These are phyloP conservation scores for Lysandra bellargus DNA, from an alignment of 2,888 invertebrate genomes.

Conservation along the genomic window DNA sequence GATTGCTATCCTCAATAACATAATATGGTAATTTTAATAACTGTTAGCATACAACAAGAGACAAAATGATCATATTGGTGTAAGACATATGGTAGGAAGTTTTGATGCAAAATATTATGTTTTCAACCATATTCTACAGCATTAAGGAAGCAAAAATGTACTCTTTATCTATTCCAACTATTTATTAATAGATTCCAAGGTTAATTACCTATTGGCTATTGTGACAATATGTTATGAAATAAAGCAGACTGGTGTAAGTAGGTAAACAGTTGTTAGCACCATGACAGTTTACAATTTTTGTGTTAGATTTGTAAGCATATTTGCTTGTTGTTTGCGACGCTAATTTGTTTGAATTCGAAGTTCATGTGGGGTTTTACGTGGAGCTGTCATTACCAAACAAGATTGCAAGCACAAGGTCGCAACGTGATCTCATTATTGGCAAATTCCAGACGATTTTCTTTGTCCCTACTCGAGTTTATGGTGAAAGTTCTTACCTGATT, in stretches of 20 bases:
- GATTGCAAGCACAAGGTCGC: slow-evolving; percentile 72
- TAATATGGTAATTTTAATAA: neutral
- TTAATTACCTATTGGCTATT: slow-evolving; percentile 1
- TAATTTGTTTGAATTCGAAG: slow-evolving; percentile 36
- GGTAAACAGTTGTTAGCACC: neutral
- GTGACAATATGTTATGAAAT: slow-evolving; percentile 20
- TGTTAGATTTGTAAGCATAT: neutral
- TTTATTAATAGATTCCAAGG: slow-evolving; percentile 28
- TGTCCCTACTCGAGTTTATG: slow-evolving; percentile 25
- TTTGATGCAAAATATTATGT: slow-evolving; percentile 13
- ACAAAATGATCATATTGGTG: neutral
- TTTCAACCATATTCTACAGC: neutral
- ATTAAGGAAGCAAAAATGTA: slow-evolving; percentile 16
- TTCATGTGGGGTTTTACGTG: slow-evolving; percentile 57
- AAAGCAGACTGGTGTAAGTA: neutral
- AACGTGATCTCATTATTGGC: slow-evolving; percentile 72
- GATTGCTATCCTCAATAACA: neutral
- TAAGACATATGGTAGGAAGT: neutral
- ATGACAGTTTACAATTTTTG: neutral
- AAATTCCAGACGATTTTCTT: slow-evolving; percentile 47
- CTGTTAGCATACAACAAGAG: neutral
- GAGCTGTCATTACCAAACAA: slow-evolving; percentile 60
- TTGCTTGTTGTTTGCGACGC: slow-evolving; percentile 30
- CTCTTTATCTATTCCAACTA: neutral
- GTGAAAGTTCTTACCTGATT: slow-evolving; percentile 80